phyloP scores from a whole-genome alignment of 1,140 invertebrate genomes.

The Condylostylus longicornis region DNA sequence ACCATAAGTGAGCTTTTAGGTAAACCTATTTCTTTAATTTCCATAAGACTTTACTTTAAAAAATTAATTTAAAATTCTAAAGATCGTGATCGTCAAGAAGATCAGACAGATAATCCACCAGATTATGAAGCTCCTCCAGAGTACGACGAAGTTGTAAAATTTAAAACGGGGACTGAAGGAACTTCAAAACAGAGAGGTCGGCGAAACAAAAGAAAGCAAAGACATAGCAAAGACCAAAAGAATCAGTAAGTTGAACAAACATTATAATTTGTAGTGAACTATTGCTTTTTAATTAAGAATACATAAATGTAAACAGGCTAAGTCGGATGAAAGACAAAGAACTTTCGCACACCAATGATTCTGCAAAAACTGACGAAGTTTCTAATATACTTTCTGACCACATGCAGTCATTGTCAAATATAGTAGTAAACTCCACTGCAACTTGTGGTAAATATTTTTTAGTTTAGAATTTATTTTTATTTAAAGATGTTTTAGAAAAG shows the following conservation, averaged over 20 bases:
- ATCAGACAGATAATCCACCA: conserved; percentile 45
- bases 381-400: background rate
- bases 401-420: conserved; percentile 13
- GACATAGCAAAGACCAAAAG: conserved; percentile 2
- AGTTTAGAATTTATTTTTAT: conserved; percentile 1
- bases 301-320: conserved; percentile 12
- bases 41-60: background rate
- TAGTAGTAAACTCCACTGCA: conserved; percentile 20
- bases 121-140: conserved; percentile 54
- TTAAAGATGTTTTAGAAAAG: background rate
- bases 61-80: background rate
- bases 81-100: conserved; percentile 39
- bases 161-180: conserved; percentile 31
- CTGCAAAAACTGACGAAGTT: conserved; percentile 16
- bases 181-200: conserved; percentile 12
- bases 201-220: conserved; percentile 8
- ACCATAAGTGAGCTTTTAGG: conserved; percentile 51
- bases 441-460: conserved; percentile 20
- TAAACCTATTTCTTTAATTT: conserved; percentile 15
- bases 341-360: background rate
- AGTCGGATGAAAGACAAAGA: background rate
- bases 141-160: conserved; percentile 51
- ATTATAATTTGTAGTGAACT: conserved; percentile 13
- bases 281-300: conserved; percentile 20
- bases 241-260: background rate